A percentile compares a stretch with the other conserved stretches of the same genome.
These are phyloP conservation scores for Poecilia picta DNA, from an alignment of 2,797 vertebrate species.

Conservation along the genomic window DNA sequence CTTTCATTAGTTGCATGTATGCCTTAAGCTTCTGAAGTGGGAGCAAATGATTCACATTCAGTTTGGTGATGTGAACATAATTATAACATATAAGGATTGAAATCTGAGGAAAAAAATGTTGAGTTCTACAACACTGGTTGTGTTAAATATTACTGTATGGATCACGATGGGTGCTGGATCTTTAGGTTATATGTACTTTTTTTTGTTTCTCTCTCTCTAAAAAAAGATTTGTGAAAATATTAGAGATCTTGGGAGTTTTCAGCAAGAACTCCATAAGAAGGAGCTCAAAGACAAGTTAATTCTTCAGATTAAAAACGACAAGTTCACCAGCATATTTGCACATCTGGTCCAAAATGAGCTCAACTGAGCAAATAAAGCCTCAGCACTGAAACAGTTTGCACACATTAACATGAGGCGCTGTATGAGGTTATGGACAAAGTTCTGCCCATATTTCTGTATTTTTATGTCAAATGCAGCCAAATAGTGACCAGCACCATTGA, in stretches of 20 bases:
- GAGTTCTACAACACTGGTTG: slow-evolving; percentile 8
- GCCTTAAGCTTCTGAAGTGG: slow-evolving; percentile 49
- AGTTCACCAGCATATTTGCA: not conserved
- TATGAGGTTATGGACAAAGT: not conserved
- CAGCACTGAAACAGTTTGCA: not conserved
- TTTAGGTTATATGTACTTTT: not conserved
- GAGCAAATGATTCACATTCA: slow-evolving; percentile 42
- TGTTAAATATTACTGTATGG: slow-evolving; percentile 11
- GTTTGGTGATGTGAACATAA: slow-evolving; percentile 42
- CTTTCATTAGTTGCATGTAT: slow-evolving; percentile 24
- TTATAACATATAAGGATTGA: slow-evolving; percentile 28
- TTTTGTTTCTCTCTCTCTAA: not conserved
- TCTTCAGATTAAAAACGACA: not conserved
- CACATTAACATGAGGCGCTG: not conserved
- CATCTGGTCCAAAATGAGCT: not conserved
- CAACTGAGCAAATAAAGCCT: not conserved
- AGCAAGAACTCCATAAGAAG: not conserved
- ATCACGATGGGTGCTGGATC: not conserved
- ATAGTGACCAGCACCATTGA: not conserved
- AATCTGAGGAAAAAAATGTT: slow-evolving; percentile 19
- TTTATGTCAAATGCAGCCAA: not conserved
- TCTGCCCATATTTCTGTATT: not conserved
- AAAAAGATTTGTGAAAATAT: not conserved
- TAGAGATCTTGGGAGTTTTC: not conserved
- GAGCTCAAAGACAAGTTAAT: not conserved